Evolutionary conservation across 2,113 vertebrate species (phyloP).

Genomic region (Platysteira castanea): DNA sequence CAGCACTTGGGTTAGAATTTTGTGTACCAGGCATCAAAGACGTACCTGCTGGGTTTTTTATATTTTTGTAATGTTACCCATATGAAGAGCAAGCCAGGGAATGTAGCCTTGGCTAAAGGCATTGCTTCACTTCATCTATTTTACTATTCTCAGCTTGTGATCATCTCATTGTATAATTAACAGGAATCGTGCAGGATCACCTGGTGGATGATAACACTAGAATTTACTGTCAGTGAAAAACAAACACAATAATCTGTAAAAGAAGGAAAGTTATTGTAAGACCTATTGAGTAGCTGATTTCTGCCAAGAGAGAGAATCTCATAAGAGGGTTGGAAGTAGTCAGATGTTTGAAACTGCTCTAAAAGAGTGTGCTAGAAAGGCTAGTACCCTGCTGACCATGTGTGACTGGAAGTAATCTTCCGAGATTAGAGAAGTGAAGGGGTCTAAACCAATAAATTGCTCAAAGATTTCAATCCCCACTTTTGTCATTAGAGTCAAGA

Average conservation of each 20-base stretch:
- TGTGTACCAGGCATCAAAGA: background rate
- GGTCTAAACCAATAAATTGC: conserved; percentile 33
- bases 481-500: background rate
- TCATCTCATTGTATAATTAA: background rate
- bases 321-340: background rate
- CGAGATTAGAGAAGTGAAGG: conserved; percentile 30
- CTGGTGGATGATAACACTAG: background rate
- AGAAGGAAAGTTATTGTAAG: background rate
- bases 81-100: background rate
- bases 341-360: background rate
- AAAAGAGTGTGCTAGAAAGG: background rate
- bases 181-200: background rate
- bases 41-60: background rate
- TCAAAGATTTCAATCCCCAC: background rate
- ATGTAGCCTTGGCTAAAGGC: background rate
- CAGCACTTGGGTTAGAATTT: background rate
- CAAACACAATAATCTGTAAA: background rate
- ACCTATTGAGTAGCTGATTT: background rate
- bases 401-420: conserved; percentile 30
- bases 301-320: background rate
- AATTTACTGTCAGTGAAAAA: background rate
- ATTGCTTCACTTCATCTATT: background rate
- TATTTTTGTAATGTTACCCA: background rate
- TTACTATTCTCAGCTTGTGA: background rate
- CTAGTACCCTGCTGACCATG: conserved; percentile 10